A percentile compares a stretch with the other conserved stretches of the same genome.
These are phyloP conservation scores for Microcebus jonahi DNA, from an alignment of 2,113 vertebrate species.

Conservation along the genomic window DNA sequence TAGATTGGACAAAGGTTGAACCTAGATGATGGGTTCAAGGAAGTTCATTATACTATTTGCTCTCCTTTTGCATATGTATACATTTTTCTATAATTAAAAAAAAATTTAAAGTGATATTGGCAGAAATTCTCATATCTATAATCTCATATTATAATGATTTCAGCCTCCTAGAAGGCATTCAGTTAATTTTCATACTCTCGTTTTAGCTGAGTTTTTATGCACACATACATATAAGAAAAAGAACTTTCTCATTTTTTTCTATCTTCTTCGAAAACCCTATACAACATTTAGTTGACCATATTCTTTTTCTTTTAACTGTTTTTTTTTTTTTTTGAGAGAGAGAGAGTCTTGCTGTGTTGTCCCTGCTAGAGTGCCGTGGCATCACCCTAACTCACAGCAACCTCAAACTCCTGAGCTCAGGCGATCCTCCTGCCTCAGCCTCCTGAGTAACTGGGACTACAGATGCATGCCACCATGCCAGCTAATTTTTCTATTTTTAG, in stretches of 20 bases:
- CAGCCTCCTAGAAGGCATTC: neutral
- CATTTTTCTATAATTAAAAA: neutral
- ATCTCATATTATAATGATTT: neutral
- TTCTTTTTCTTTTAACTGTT: neutral
- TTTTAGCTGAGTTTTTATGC: neutral
- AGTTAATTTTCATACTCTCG: neutral
- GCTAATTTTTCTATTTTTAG: too few species aligned
- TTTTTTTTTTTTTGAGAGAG: too few species aligned
- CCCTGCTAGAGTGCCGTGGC: too few species aligned
- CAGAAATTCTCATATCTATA: neutral
- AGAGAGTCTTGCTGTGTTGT: too few species aligned
- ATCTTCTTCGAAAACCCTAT: neutral
- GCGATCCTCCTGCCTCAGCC: too few species aligned
- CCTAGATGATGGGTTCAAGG: neutral
- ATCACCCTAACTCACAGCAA: too few species aligned
- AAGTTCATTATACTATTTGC: neutral
- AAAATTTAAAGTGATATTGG: neutral
- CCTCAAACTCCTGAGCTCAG: too few species aligned
- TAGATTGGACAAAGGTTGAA: neutral
- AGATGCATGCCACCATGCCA: too few species aligned
- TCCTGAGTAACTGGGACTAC: too few species aligned
- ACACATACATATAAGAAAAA: neutral
- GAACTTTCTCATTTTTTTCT: neutral
- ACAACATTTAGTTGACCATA: neutral
- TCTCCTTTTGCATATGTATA: neutral